A percentile compares a stretch with the other conserved stretches of the same genome.
phyloP scores from a whole-genome alignment of 2,113 vertebrate genomes.

The Petrocephalus zakoni region DNA sequence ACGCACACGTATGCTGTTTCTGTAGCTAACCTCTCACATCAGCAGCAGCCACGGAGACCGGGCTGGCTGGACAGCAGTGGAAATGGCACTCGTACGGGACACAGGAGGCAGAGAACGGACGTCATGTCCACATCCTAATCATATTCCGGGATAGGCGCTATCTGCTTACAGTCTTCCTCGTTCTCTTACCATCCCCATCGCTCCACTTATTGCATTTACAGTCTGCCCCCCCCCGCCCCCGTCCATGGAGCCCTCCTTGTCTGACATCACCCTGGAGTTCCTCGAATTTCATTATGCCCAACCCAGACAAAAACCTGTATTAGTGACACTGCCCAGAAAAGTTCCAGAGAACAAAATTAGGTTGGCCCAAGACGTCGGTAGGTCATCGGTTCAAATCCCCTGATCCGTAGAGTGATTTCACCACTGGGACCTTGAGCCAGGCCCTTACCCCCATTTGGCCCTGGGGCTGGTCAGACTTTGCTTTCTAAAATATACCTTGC shows the following conservation, averaged over 20 bases:
- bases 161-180: constrained; percentile 15
- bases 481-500: neutral
- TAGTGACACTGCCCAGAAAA: neutral
- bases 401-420: neutral
- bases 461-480: neutral
- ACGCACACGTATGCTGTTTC: neutral
- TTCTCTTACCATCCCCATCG: constrained; percentile 8
- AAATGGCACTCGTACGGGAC: neutral
- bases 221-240: neutral
- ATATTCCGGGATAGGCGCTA: constrained; percentile 15
- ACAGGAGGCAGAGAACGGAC: neutral
- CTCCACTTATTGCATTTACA: constrained; percentile 24
- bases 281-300: neutral
- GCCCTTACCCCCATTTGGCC: neutral
- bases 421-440: neutral
- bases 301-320: neutral
- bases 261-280: neutral
- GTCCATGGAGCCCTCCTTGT: neutral
- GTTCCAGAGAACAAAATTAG: neutral
- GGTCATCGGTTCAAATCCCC: neutral
- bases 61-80: neutral
- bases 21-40: neutral
- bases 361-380: neutral
- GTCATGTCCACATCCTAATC: neutral
- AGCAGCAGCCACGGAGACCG: neutral